Evolutionary conservation across 64 coral and sea anemone species (phyloP), one percentile per base, ranked within the genome.

Genomic region (Pachyseris speciosa): DNA sequence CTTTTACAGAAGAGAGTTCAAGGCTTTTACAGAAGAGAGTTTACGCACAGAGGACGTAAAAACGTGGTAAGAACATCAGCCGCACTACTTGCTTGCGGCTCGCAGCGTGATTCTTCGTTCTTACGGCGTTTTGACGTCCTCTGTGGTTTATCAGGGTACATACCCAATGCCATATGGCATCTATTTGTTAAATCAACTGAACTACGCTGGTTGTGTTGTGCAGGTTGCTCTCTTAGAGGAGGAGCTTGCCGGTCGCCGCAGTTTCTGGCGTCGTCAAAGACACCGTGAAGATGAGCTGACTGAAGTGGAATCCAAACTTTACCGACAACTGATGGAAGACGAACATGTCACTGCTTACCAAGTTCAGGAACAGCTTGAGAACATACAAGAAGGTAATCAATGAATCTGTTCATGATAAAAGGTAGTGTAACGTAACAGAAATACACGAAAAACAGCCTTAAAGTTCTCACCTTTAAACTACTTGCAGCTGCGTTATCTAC

Each of bases 211-310:
- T 71, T 71, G 33, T 55, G 17, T 22, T 53, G 7, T 78, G 34
- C 49, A 98, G 96, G 78, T 98, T 79, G 93, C 96, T 2, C 40
- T 98, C 42, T 75, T 98, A 28, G 96, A 98, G 65, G 96, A 98
- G 53, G 96, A 98, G 37, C 81, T 95, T 25, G 96, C 92, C 0
- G 96, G 89, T 55, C 93, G 96, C 45, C 89, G 93, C 20, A 98
- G 96, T 89, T 98, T 98, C 89, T 98, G 96, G 96, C 85, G 96
- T 37, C 96, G 96, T 16, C 96, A 98, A 42, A 89, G 93, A 33
- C 96, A 98, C 40, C 96, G 96, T 86, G 96, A 98, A 67, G 84
- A 92, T 13, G 96, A 98, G 53, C 64, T 95, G 80, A 85, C 78
- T 10, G 73, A 89, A 44, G 84, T 80, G 4, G 93, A 98, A 67